Base-by-base conservation (phyloP, 1,140 invertebrate species). In the Diprion similis region DNA sequence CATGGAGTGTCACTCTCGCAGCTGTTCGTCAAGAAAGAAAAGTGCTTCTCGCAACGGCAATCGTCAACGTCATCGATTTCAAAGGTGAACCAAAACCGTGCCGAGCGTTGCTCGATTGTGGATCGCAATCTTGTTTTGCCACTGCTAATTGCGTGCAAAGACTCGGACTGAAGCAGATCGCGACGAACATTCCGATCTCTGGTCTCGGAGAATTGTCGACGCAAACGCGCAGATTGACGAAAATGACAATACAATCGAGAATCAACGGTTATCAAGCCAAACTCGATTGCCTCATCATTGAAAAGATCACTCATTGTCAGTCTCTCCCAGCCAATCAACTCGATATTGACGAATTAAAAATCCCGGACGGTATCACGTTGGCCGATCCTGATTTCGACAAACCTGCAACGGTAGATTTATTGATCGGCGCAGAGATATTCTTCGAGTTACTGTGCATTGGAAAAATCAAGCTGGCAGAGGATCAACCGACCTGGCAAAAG, bases 1-100 rank as follows among this genome's bases (percentile, higher is more conserved):
- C n/a, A n/a, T n/a, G n/a, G n/a, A n/a, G n/a, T n/a, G n/a, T n/a
- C n/a, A n/a, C n/a, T n/a, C n/a, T n/a, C n/a, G n/a, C n/a, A n/a
- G n/a, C n/a, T n/a, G n/a, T n/a, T n/a, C n/a, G n/a, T n/a, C n/a
- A n/a, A n/a, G n/a, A n/a, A n/a, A n/a, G n/a, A n/a, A n/a, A 18
- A 72, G 15, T 46, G 19, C 67, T 64, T 15, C 64, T 77, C 67
- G 75, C 76, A 65, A 77, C 73, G 15, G 74, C 74, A 11, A 11
- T 68, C 17, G 65, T 74, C 15, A 10, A 64, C 18, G 15, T 74
- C n/a, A 68, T 64, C 45, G 18, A 70, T 24, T 15, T 17, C 37
- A 19, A 59, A 18, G 74, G 66, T 47, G 69, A 70, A 17, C 46
- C 51, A 10, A 51, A 72, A 48, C 13, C 24, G 10, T 75, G 70